These are phyloP conservation scores for Saccostrea glomerata DNA, from an alignment of 1,140 invertebrate species.

Conservation along the genomic window DNA sequence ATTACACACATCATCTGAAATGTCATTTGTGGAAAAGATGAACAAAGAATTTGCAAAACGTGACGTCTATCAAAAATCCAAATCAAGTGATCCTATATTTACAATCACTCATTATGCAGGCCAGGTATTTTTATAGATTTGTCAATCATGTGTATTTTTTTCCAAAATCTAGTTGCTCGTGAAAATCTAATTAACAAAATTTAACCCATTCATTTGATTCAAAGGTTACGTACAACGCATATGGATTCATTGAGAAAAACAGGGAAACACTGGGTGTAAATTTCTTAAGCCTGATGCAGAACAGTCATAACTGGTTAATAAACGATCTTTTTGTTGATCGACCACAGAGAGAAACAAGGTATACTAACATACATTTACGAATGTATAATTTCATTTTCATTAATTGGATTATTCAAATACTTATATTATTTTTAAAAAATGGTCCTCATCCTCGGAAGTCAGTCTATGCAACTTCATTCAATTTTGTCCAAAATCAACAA, in stretches of 20 bases:
- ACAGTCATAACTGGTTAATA: conserved; percentile 67
- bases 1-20: conserved; percentile 80
- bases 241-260: conserved; percentile 97
- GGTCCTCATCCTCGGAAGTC: too few species aligned
- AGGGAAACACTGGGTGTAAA: conserved; percentile 84
- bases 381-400: too few species aligned
- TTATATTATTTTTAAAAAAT: too few species aligned
- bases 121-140: conserved; percentile 48
- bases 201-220: background rate
- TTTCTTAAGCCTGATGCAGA: conserved; percentile 70
- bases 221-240: conserved; percentile 83
- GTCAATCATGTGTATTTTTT: background rate
- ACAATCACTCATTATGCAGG: conserved; percentile 68
- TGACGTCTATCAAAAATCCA: conserved; percentile 61
- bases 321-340: conserved; percentile 68
- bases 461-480: too few species aligned
- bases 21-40: conserved; percentile 68
- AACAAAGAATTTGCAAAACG: conserved; percentile 59
- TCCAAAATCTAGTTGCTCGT: background rate
- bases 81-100: conserved; percentile 66
- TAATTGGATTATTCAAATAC: too few species aligned
- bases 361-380: background rate
- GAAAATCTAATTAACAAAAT: background rate
- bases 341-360: conserved; percentile 61
- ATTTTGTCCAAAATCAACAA: too few species aligned